Evolutionary conservation across 1,140 invertebrate genomes (phyloP), one percentile per base, ranked within the genome.

Genomic region (Meloidogyne hapla): DNA sequence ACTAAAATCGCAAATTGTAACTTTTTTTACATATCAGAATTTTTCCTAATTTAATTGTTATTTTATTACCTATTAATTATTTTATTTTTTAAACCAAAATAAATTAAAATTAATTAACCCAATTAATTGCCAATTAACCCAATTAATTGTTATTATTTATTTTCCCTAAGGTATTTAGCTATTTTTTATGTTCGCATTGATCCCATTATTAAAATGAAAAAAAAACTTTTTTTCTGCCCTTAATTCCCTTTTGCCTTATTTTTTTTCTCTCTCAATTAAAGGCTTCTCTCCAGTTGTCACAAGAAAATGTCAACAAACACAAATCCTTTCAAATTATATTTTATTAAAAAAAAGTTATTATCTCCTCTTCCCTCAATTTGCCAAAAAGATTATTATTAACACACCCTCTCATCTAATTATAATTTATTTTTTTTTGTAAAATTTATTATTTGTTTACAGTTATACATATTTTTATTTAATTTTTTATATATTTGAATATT

Each of bases 281-380:
- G 48, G 48, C n/a, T 56, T 56, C 8, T 56, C 4, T 18, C 4
- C 13, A 18, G 15, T n/a, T 56, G 18, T 56, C 18, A 56, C 48
- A 56, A 56, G 48, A 56, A 56, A 56, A 56, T 56, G n/a, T 48
- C n/a, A 56, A 33, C 48, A 56, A 5, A 56, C 48, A 56, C n/a
- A 56, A 56, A 56, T 56, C 12, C 18, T n/a, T 56, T n/a, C 8
- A 56, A 56, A 33, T 33, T 33, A 33, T 33, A 33, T 33, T 33
- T 56, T 56, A 56, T 56, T 56, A 56, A 56, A 33, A 56, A 56
- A 18, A n/a, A n/a, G n/a, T n/a, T 56, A 56, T 48, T 56, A 56
- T 56, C n/a, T n/a, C 8, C 18, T 56, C 48, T 5, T n/a, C 18
- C 18, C 12, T 56, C 18, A 56, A n/a, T 56, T 45, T 15, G 5